phyloP scores from a whole-genome alignment of 2,113 vertebrate genomes.

The Triplophysa siluroides region DNA sequence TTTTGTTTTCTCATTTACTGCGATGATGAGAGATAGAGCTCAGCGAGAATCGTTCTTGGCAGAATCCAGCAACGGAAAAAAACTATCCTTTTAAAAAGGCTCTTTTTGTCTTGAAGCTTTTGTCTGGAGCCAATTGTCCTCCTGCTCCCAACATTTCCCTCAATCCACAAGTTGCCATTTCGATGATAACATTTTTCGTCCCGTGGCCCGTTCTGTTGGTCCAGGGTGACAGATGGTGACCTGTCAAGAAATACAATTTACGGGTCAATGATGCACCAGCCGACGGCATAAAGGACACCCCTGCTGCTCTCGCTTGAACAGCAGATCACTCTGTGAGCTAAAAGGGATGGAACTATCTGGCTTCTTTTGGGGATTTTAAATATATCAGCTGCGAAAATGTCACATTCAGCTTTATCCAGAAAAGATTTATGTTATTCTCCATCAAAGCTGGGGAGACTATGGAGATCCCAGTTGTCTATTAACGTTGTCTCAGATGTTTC shows the following conservation, averaged over 20 bases:
- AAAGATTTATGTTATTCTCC: too few species aligned
- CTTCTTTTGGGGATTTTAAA: background rate
- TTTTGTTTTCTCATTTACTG: conserved; percentile 25
- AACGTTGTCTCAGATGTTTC: too few species aligned
- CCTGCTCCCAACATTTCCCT: background rate
- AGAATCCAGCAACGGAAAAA: conserved; percentile 12
- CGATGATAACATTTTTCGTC: conserved; percentile 41
- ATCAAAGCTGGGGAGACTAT: too few species aligned
- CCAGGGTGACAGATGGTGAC: conserved; percentile 53
- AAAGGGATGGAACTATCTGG: conserved; percentile 10
- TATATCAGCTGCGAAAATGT: background rate
- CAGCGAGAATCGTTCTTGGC: background rate
- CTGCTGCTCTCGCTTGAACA: conserved; percentile 21
- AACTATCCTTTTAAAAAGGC: background rate
- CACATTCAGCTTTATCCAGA: background rate
- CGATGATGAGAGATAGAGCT: background rate
- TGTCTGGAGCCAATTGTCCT: conserved; percentile 17
- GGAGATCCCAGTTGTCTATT: too few species aligned
- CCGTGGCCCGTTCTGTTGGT: conserved; percentile 22
- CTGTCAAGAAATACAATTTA: conserved; percentile 50
- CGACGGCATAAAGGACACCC: conserved; percentile 36
- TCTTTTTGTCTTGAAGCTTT: conserved; percentile 7
- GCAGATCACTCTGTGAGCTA: conserved; percentile 18
- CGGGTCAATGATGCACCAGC: conserved; percentile 48
- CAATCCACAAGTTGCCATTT: conserved; percentile 33